These are phyloP conservation scores for Onychomys leucogaster DNA, from an alignment of 2,797 vertebrate genomes.

Conservation along the genomic window DNA sequence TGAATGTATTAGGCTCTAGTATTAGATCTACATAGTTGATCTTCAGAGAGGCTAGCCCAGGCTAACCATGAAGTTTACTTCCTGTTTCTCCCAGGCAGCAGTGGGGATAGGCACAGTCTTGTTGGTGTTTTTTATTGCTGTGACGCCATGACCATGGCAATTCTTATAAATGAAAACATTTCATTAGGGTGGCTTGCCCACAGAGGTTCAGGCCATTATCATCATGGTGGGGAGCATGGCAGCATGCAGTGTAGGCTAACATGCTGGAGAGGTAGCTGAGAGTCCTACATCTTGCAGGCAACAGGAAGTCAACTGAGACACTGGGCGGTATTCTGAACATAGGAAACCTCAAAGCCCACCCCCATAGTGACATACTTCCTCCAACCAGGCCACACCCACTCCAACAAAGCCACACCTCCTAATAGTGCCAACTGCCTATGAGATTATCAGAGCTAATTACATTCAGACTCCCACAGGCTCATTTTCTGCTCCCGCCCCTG, in stretches of 20 bases:
- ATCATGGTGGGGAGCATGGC: not conserved
- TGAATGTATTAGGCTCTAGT: not conserved
- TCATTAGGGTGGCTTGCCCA: not conserved
- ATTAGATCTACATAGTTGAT: not conserved
- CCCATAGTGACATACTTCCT: not conserved
- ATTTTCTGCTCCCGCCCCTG: not conserved
- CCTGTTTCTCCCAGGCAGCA: not conserved
- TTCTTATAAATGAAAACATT: not conserved
- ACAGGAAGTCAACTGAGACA: not conserved
- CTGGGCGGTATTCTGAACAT: not conserved
- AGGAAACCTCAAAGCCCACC: not conserved
- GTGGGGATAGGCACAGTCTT: not conserved
- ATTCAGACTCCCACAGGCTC: not conserved
- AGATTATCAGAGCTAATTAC: not conserved
- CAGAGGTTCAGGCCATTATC: not conserved
- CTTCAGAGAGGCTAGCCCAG: not conserved
- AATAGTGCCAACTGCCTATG: not conserved
- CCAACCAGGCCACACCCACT: not conserved
- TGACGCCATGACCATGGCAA: not conserved
- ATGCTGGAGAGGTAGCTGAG: not conserved
- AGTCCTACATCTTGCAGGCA: not conserved
- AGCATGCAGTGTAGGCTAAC: not conserved
- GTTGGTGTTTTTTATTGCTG: not conserved
- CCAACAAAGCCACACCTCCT: not conserved
- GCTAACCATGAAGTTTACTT: accelerated